Conservation (phyloP, 2,888 invertebrate genomes). For the Tiphia femorata region DNA sequence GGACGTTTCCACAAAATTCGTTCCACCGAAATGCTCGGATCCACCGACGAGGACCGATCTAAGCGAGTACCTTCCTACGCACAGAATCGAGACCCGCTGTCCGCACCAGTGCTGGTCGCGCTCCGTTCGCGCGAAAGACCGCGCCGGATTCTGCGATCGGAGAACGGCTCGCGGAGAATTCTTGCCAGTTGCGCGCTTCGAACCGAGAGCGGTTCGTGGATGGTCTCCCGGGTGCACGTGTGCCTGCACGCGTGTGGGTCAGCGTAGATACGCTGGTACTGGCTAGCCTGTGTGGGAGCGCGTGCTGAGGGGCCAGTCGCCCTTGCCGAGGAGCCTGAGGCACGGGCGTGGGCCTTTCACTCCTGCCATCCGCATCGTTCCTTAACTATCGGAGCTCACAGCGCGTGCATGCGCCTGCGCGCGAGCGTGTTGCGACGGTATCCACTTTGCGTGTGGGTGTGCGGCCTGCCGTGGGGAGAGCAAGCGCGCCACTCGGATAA, state of each 20-base stretch:
- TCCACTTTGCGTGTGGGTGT: constrained; percentile 12
- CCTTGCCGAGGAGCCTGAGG: constrained; percentile 67
- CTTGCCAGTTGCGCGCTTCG: too few relatives aligned
- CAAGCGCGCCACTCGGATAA: constrained; percentile 47
- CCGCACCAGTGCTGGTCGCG: too few relatives aligned
- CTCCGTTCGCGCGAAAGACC: constrained; percentile 30
- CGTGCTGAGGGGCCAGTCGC: constrained; percentile 65
- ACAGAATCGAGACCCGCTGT: too few relatives aligned
- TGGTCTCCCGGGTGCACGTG: constrained; percentile 43
- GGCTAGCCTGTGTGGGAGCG: constrained; percentile 9
- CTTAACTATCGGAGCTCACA: constrained; percentile 49
- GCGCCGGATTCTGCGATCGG: constrained; percentile 35
- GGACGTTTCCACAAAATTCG: too few relatives aligned
- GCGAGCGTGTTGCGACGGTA: not conserved
- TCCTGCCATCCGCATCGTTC: constrained; percentile 68
- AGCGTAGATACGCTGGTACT: constrained; percentile 4
- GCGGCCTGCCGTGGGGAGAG: constrained; percentile 31
- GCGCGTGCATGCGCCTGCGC: constrained; percentile 3
- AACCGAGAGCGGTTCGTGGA: constrained; percentile 41
- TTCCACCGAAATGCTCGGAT: too few relatives aligned
- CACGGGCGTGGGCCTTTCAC: constrained; percentile 70
- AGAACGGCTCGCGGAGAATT: constrained; percentile 42
- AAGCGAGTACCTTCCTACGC: too few relatives aligned
- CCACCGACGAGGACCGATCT: too few relatives aligned
- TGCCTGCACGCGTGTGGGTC: constrained; percentile 33